These are phyloP conservation scores for Drosophila lini DNA, from an alignment of 1,140 invertebrate genomes.

Conservation along the genomic window DNA sequence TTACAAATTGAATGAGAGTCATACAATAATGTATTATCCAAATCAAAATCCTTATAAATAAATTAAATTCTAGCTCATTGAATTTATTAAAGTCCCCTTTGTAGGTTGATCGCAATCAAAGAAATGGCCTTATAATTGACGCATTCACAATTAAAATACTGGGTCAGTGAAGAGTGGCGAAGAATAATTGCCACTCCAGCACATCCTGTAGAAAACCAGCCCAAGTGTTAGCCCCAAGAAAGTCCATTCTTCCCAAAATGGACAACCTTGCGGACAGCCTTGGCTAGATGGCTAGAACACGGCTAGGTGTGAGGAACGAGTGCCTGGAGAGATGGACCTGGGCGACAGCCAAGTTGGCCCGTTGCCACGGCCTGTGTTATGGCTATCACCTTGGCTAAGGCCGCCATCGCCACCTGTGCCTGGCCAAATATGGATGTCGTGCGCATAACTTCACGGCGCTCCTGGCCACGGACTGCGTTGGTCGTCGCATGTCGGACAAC, in stretches of 20 bases:
- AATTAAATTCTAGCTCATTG: background rate
- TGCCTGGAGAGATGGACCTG: conserved; percentile 38
- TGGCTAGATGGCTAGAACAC: conserved; percentile 21
- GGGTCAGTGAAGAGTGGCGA: conserved; percentile 3
- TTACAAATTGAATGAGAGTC: accelerated
- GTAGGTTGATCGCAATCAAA: background rate
- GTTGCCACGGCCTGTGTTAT: conserved; percentile 33
- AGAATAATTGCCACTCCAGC: conserved; percentile 5
- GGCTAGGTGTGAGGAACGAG: conserved; percentile 25
- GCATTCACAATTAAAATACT: conserved; percentile 16
- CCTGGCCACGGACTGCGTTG: conserved; percentile 37
- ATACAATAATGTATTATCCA: background rate
- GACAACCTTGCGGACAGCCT: conserved; percentile 42
- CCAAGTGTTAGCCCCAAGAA: conserved; percentile 8
- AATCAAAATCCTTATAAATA: background rate
- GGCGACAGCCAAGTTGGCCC: conserved; percentile 27
- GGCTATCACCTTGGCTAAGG: conserved; percentile 71
- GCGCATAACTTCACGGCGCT: conserved; percentile 76
- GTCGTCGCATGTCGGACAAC: conserved; percentile 73
- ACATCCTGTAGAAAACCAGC: conserved; percentile 31
- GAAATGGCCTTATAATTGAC: conserved; percentile 13
- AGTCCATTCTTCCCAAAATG: conserved; percentile 42
- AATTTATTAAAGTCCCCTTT: background rate
- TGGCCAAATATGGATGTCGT: conserved; percentile 68
- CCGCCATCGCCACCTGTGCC: conserved; percentile 62